Conservation (phyloP, 2,113 vertebrate genomes). For the Nibea albiflora region DNA sequence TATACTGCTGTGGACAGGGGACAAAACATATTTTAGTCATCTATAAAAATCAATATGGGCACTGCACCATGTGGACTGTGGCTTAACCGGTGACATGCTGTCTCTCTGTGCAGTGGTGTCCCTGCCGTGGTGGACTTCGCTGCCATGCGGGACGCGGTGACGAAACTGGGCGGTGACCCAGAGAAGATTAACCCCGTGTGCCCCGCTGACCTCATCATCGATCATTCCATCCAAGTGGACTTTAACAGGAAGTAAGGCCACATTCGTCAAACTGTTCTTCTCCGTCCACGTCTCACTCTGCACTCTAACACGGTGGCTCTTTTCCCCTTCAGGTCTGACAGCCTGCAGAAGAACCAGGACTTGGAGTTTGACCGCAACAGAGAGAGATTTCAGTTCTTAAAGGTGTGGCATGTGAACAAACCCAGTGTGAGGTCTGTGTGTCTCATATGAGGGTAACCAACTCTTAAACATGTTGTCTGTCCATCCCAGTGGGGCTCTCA, state of each 20-base stretch:
- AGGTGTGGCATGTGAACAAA: slow-evolving; percentile 82
- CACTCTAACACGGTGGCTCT: not conserved
- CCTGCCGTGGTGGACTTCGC: slow-evolving; percentile 98
- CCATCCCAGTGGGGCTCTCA: slow-evolving; percentile 93
- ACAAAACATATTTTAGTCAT: too few species aligned
- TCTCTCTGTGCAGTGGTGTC: slow-evolving; percentile 85
- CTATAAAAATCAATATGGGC: too few species aligned
- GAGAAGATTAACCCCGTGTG: slow-evolving; percentile 97
- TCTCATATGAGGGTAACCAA: not conserved
- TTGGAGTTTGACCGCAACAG: slow-evolving; percentile 98
- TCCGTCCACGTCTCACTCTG: not conserved
- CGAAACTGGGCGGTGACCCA: slow-evolving; percentile 91
- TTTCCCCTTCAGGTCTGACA: slow-evolving; percentile 87
- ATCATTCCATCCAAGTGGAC: slow-evolving; percentile 99
- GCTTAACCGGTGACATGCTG: not conserved
- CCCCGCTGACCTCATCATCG: slow-evolving; percentile 97
- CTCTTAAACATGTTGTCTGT: slow-evolving; percentile 8
- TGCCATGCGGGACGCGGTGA: slow-evolving; percentile 97
- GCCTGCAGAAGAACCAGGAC: slow-evolving; percentile 97
- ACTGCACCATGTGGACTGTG: too few species aligned
- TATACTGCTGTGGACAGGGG: too few species aligned
- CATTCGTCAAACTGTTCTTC: not conserved
- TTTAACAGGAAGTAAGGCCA: slow-evolving; percentile 92
- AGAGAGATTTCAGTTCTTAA: slow-evolving; percentile 98
- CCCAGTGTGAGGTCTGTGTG: accelerated